A percentile compares a stretch with the other conserved stretches of the same genome.
These are phyloP conservation scores for Meiosimyza platycephala DNA, from an alignment of 2,888 invertebrate species.

Conservation along the genomic window DNA sequence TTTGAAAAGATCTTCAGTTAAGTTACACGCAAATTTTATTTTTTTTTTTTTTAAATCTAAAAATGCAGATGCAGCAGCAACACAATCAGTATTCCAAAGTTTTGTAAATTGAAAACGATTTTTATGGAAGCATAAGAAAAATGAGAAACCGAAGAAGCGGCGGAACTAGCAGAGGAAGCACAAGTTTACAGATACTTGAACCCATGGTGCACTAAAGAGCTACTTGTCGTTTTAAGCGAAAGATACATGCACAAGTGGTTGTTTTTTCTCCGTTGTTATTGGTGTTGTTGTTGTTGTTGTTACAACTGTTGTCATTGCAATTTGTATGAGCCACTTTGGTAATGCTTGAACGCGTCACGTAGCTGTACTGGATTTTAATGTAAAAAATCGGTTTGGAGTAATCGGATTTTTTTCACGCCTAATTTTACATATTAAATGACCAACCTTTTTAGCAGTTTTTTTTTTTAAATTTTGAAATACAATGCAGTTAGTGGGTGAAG, in stretches of 20 bases:
- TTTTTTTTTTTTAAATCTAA: slow-evolving; percentile 2
- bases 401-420: too few species aligned
- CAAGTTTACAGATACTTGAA: slow-evolving; percentile 3
- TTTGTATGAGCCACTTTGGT: slow-evolving; percentile 20
- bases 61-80: slow-evolving; percentile 7
- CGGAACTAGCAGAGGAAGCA: not conserved
- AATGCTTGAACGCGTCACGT: not conserved
- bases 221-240: not conserved
- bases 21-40: not conserved
- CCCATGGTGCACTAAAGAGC: not conserved
- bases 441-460: too few species aligned
- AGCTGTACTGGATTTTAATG: not conserved
- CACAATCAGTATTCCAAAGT: too few species aligned
- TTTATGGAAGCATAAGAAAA: too few species aligned
- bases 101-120: too few species aligned
- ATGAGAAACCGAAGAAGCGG: not conserved
- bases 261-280: not conserved
- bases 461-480: too few species aligned
- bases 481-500: too few species aligned
- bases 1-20: not conserved
- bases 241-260: slow-evolving; percentile 11
- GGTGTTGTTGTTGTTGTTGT: slow-evolving; percentile 10
- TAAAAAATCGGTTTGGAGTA: too few species aligned
- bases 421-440: too few species aligned
- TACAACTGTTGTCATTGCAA: slow-evolving; percentile 23